phyloP scores from a whole-genome alignment of 1,140 invertebrate genomes.

The Tribolium castaneum region DNA sequence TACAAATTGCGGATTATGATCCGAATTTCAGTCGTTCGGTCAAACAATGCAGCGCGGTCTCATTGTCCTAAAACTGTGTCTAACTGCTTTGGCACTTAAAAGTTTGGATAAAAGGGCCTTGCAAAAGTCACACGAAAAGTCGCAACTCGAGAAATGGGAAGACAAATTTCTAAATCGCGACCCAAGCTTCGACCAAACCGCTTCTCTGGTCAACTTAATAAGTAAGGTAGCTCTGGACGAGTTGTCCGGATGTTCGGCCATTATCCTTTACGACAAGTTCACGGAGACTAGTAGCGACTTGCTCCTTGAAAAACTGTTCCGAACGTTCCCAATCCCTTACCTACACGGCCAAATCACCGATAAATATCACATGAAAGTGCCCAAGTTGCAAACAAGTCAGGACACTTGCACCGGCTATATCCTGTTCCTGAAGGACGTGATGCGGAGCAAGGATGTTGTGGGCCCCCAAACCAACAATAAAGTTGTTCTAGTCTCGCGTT shows the following conservation, averaged over 20 bases:
- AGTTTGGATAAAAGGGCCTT: slow-evolving; percentile 56
- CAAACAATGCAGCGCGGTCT: not conserved
- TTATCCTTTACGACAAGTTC: slow-evolving; percentile 72
- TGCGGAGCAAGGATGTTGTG: slow-evolving; percentile 68
- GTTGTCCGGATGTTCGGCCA: slow-evolving; percentile 69
- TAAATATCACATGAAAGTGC: slow-evolving; percentile 48
- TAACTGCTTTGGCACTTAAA: not conserved
- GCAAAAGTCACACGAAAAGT: slow-evolving; percentile 61
- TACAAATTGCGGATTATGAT: not conserved
- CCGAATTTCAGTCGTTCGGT: not conserved
- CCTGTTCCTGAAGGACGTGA: slow-evolving; percentile 73
- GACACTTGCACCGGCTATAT: slow-evolving; percentile 72
- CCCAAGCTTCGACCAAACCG: slow-evolving; percentile 64
- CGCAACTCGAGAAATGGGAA: slow-evolving; percentile 57
- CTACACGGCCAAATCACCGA: slow-evolving; percentile 70
- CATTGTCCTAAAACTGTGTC: not conserved
- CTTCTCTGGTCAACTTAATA: slow-evolving; percentile 69
- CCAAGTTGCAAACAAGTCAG: slow-evolving; percentile 47
- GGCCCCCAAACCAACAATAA: slow-evolving; percentile 69
- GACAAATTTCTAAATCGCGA: slow-evolving; percentile 53
- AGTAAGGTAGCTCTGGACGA: slow-evolving; percentile 69
- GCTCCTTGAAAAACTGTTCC: slow-evolving; percentile 69
- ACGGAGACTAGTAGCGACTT: slow-evolving; percentile 67
- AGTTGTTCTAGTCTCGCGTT: slow-evolving; percentile 73
- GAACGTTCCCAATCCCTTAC: slow-evolving; percentile 69